Percentiles rank a stretch among this genome's conserved stretches.
Evolutionary conservation across 1,140 invertebrate species (phyloP).

Genomic region (Drosophila nasuta): DNA sequence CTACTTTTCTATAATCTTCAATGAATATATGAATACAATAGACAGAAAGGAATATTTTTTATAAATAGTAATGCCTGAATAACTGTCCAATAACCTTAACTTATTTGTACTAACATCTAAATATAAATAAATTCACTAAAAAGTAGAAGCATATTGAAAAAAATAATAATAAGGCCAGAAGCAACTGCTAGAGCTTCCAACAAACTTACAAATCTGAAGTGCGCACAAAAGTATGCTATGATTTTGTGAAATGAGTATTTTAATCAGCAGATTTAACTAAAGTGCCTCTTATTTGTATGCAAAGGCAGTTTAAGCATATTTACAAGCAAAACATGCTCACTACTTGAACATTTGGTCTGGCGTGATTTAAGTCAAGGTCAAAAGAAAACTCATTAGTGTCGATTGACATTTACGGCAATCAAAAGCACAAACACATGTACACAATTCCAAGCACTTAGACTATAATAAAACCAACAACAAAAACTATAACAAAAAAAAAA

Average conservation of each 20-base stretch:
- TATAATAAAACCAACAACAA: slow-evolving; percentile 18
- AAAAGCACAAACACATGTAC: slow-evolving; percentile 47
- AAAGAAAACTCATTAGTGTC: slow-evolving; percentile 66
- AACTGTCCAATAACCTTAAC: no score
- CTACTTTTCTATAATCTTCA: no score
- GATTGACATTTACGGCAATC: slow-evolving; percentile 67
- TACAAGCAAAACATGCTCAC: not conserved
- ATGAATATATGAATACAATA: no score
- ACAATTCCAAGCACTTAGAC: slow-evolving; percentile 25
- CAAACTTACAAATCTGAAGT: not conserved
- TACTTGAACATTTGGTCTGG: slow-evolving; percentile 11
- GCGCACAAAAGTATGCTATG: not conserved
- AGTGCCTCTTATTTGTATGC: not conserved
- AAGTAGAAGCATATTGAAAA: no score
- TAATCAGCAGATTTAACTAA: not conserved
- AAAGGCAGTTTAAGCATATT: not conserved
- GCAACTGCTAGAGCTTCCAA: not conserved
- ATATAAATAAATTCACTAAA: no score
- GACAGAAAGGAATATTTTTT: no score
- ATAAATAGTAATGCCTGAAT: no score
- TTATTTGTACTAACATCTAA: no score
- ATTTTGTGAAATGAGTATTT: not conserved
- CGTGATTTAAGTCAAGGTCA: slow-evolving; percentile 57
- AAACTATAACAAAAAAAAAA: slow-evolving; percentile 22
- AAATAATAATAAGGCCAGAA: no score